Conservation (phyloP, 2,797 vertebrate genomes). For the Xerus rutilus region DNA sequence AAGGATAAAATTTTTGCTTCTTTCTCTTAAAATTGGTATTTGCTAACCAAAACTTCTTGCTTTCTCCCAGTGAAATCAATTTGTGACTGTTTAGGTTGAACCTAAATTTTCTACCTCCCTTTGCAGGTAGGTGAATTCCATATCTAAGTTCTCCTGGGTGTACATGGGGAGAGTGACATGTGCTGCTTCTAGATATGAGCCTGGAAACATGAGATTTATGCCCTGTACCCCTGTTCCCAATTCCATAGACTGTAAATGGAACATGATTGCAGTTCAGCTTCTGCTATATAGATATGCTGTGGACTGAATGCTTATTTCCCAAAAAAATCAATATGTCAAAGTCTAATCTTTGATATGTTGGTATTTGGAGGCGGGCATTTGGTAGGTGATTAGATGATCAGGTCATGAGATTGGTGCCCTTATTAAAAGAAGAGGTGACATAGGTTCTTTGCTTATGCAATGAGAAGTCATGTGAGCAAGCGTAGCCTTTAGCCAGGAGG, state of each 20-base stretch:
- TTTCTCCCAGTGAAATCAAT: not conserved
- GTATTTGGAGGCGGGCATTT: not conserved
- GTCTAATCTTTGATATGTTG: not conserved
- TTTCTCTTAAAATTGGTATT: not conserved
- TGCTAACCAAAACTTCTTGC: not conserved
- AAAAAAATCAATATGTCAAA: not conserved
- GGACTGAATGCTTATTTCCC: not conserved
- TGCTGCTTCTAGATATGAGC: fast-evolving
- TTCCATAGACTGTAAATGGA: not conserved
- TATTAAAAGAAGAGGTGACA: not conserved
- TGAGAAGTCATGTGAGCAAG: not conserved
- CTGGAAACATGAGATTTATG: too few species aligned
- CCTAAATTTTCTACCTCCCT: not conserved
- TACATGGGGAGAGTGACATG: fast-evolving
- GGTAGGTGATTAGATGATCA: not conserved
- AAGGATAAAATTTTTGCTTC: not conserved
- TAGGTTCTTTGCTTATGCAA: not conserved
- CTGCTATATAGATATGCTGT: not conserved
- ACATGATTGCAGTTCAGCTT: not conserved
- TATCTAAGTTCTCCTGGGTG: not conserved
- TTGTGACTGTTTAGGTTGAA: fast-evolving
- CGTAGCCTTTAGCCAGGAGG: too few species aligned
- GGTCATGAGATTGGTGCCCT: not conserved
- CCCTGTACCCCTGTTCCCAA: too few species aligned
- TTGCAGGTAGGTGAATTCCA: not conserved